These are phyloP conservation scores for Theropithecus gelada DNA, from an alignment of 2,113 vertebrate species.

Conservation along the genomic window DNA sequence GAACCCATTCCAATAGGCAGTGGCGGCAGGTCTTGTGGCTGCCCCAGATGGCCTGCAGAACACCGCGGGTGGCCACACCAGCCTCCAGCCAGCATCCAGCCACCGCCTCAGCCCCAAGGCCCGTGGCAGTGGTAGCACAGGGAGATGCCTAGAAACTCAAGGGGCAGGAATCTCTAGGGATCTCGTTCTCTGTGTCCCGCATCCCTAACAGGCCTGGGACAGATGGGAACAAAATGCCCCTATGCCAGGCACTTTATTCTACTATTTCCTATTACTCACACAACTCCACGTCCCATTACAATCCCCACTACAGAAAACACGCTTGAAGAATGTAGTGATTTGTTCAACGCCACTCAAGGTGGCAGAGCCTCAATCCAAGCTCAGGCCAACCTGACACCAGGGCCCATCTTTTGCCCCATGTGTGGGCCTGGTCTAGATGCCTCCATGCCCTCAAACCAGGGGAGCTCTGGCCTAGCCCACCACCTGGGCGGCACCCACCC, in stretches of 20 bases:
- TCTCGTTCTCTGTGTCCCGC: not conserved
- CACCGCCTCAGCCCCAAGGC: not conserved
- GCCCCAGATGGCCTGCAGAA: not conserved
- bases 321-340: fast-evolving
- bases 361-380: not conserved
- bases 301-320: not conserved
- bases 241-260: not conserved
- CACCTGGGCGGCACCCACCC: constrained; percentile 84
- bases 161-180: not conserved
- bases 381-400: not conserved
- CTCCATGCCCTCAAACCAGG: not conserved
- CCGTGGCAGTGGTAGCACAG: not conserved
- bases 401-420: not conserved
- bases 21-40: not conserved
- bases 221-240: not conserved
- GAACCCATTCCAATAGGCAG: not conserved
- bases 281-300: fast-evolving
- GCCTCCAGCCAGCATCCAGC: not conserved
- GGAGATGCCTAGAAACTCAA: not conserved
- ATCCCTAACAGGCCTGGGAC: not conserved
- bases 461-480: not conserved
- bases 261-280: not conserved
- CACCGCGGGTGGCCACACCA: not conserved
- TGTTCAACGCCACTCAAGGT: not conserved
- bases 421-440: not conserved